A percentile compares a stretch with the other conserved stretches of the same genome.
Conservation (phyloP, 2,797 vertebrate species). For the Brachyalestes nurse region DNA sequence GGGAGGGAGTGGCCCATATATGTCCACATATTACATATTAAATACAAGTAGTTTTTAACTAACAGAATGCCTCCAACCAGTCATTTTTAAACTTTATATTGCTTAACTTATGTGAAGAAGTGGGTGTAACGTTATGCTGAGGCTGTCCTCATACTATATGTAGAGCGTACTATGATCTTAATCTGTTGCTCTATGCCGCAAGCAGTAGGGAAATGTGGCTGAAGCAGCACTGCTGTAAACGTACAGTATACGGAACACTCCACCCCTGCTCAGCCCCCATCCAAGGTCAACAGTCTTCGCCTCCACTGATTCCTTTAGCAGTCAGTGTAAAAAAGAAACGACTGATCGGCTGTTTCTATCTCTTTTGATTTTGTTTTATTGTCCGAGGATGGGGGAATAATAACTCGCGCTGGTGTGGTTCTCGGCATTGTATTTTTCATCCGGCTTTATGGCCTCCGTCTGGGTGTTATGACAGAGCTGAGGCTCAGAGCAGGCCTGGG, state of each 20-base stretch:
- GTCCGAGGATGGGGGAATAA: slow-evolving; percentile 64
- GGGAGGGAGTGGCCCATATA: too few species aligned
- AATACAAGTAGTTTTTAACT: too few species aligned
- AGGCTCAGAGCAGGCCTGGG: slow-evolving; percentile 59
- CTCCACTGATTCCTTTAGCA: slow-evolving; percentile 27
- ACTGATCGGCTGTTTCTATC: slow-evolving; percentile 58
- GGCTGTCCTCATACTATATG: not conserved
- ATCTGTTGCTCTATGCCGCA: not conserved
- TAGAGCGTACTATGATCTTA: not conserved
- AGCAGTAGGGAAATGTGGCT: not conserved
- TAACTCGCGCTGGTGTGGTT: slow-evolving; percentile 55
- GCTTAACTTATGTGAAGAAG: not conserved
- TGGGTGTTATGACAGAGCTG: slow-evolving; percentile 68
- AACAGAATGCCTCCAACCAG: too few species aligned
- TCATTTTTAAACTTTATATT: too few species aligned
- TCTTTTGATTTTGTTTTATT: slow-evolving; percentile 67
- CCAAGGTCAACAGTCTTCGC: slow-evolving; percentile 23
- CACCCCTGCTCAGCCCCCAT: not conserved
- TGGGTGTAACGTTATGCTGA: not conserved
- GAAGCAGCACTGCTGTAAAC: not conserved
- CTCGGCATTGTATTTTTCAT: slow-evolving; percentile 61
- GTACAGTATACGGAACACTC: not conserved
- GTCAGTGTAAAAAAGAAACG: slow-evolving; percentile 40
- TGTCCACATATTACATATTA: too few species aligned
- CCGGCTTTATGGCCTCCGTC: slow-evolving; percentile 65